Conservation (phyloP, 2,113 vertebrate genomes). For the Seriola aureovittata region DNA sequence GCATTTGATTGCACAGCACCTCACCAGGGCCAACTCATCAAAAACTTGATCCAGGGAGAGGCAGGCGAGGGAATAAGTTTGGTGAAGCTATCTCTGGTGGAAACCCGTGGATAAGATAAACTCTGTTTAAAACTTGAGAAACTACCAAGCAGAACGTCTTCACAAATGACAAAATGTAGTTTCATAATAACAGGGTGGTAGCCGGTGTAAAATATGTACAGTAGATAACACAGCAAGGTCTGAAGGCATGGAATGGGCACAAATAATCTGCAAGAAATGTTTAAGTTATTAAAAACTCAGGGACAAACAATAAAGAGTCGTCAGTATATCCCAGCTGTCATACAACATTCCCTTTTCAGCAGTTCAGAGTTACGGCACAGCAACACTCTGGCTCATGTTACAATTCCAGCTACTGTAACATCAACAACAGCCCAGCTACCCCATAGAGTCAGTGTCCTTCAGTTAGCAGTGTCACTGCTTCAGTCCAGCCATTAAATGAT, state of each 20-base stretch:
- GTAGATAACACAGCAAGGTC: slow-evolving; percentile 27
- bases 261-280: slow-evolving; percentile 13
- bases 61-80: slow-evolving; percentile 65
- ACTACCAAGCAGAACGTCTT: slow-evolving; percentile 57
- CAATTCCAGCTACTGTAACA: slow-evolving; percentile 23
- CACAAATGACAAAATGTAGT: slow-evolving; percentile 41
- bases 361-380: slow-evolving; percentile 4
- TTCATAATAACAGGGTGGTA: background rate
- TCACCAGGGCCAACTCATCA: slow-evolving; percentile 74
- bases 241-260: background rate
- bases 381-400: slow-evolving; percentile 17
- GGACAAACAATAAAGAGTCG: slow-evolving; percentile 6
- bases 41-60: slow-evolving; percentile 70
- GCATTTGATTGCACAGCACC: slow-evolving; percentile 81
- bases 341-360: slow-evolving; percentile 10
- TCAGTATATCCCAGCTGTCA: background rate
- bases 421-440: background rate
- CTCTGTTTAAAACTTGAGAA: slow-evolving; percentile 66
- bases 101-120: slow-evolving; percentile 62
- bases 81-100: slow-evolving; percentile 58
- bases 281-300: slow-evolving; percentile 16
- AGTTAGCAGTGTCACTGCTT: slow-evolving; percentile 47
- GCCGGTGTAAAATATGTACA: slow-evolving; percentile 36
- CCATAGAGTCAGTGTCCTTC: slow-evolving; percentile 50
- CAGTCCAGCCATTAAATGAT: slow-evolving; percentile 68